Evolutionary conservation across 2,113 vertebrate genomes (phyloP), one percentile per base, ranked within the genome.

Genomic region (Callopanchax toddi): DNA sequence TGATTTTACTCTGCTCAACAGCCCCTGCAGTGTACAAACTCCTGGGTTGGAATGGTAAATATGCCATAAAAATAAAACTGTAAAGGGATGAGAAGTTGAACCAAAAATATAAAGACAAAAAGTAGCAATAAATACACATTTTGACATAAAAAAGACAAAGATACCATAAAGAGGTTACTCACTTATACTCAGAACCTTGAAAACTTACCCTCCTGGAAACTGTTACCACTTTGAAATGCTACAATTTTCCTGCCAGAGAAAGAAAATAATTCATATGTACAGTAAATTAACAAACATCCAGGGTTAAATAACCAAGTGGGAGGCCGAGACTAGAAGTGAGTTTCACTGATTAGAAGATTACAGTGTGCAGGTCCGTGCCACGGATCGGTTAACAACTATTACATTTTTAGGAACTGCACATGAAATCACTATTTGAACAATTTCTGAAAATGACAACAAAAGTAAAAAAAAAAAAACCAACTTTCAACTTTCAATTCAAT

Each of bases 281-380:
- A 34, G n/a, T 4, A 36, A 32, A 34, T 12, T 36, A 23, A 18
- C 26, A 52, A 52, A n/a, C 16, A 43, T 52, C 3, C 7, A 34
- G 26, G 26, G 8, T 52, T 52, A 34, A 32, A 52, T 4, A 51
- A 17, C 17, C 21, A 34, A 51, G 49, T 51, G 9, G 26, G 50
- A 52, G 26, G n/a, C 29, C 18, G 11, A 6, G n/a, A 20, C 32
- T 34, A 6, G 5, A 32, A 20, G 50, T 52, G 34, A 11, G 26
- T 52, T 49, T 20, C 26, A 34, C 50, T 36, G 29, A 53, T 53
- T 20, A 34, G 50, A 20, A 53, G 20, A 36, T 53, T 53, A 36
- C n/a, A 52, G 29, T n/a, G 13, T 53, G 42, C n/a, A n/a, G n/a
- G 25, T 10, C 17, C 26, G 18, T n/a, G 17, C 49, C 49, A 51